These are phyloP conservation scores for Percopsis transmontana DNA, from an alignment of 2,113 vertebrate genomes.

Conservation along the genomic window DNA sequence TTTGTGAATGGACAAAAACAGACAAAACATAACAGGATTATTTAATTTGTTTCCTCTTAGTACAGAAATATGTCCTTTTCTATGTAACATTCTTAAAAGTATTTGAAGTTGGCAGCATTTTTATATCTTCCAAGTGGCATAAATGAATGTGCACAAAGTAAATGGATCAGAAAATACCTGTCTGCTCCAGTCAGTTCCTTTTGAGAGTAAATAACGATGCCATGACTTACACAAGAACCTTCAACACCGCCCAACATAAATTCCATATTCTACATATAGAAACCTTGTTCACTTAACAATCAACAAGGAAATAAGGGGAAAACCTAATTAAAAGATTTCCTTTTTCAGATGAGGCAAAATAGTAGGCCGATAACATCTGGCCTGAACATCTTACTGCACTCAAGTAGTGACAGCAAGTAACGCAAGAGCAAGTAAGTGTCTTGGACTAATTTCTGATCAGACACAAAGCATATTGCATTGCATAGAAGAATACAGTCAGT, in stretches of 20 bases:
- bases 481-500: no score
- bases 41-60: conserved; percentile 48
- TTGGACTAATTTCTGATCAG: background rate
- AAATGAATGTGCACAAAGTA: conserved; percentile 36
- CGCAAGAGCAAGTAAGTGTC: conserved; percentile 17
- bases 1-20: conserved; percentile 19
- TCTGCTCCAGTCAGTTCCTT: conserved; percentile 10
- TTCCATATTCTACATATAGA: conserved; percentile 51
- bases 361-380: conserved; percentile 5
- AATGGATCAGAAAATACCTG: conserved; percentile 30
- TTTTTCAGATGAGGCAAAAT: conserved; percentile 8
- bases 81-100: conserved; percentile 62
- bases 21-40: conserved; percentile 26
- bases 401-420: conserved; percentile 29
- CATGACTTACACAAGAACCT: conserved; percentile 36
- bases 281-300: conserved; percentile 34
- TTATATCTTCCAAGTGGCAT: conserved; percentile 76
- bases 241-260: conserved; percentile 66
- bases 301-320: conserved; percentile 5
- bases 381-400: background rate
- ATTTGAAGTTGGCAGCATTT: conserved; percentile 55
- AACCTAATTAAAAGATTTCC: conserved; percentile 14
- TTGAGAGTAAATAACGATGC: conserved; percentile 36
- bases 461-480: background rate
- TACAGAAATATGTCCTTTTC: conserved; percentile 53